These are phyloP conservation scores for Drosophila repleta DNA, from an alignment of 1,140 invertebrate genomes.

Conservation along the genomic window DNA sequence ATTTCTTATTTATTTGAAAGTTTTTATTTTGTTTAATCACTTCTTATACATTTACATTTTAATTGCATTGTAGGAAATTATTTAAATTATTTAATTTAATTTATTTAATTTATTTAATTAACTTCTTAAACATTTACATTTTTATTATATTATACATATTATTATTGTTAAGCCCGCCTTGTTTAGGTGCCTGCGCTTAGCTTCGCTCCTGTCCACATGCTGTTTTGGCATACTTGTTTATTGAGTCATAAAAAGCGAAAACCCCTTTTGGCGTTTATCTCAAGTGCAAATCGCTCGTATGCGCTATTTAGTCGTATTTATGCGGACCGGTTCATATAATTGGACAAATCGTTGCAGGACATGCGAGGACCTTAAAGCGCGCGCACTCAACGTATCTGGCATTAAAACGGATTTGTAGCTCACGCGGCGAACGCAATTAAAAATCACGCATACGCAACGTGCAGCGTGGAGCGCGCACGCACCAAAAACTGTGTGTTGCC, in stretches of 20 bases:
- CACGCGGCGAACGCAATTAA: constrained; percentile 32
- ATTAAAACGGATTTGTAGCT: neutral
- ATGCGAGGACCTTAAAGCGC: constrained; percentile 49
- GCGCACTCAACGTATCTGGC: constrained; percentile 5
- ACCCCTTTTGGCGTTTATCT: constrained; percentile 53
- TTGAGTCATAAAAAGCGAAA: constrained; percentile 61
- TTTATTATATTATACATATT: too few relatives aligned
- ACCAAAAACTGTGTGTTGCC: constrained; percentile 12
- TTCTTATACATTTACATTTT: too few relatives aligned
- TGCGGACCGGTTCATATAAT: constrained; percentile 67
- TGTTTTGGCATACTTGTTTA: constrained; percentile 44
- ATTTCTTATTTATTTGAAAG: too few relatives aligned
- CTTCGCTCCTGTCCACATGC: neutral
- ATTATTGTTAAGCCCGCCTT: too few relatives aligned
- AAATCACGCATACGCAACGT: constrained; percentile 45
- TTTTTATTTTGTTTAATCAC: too few relatives aligned
- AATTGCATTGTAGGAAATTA: too few relatives aligned
- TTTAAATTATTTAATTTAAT: too few relatives aligned
- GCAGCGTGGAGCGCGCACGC: constrained; percentile 22
- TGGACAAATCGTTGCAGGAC: constrained; percentile 70
- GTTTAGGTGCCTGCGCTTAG: neutral
- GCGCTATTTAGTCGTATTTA: constrained; percentile 68
- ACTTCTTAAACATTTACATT: too few relatives aligned
- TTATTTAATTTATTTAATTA: too few relatives aligned
- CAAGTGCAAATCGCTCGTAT: constrained; percentile 64